Conservation (phyloP, 2,797 vertebrate genomes). For the Onychomys leucogaster region DNA sequence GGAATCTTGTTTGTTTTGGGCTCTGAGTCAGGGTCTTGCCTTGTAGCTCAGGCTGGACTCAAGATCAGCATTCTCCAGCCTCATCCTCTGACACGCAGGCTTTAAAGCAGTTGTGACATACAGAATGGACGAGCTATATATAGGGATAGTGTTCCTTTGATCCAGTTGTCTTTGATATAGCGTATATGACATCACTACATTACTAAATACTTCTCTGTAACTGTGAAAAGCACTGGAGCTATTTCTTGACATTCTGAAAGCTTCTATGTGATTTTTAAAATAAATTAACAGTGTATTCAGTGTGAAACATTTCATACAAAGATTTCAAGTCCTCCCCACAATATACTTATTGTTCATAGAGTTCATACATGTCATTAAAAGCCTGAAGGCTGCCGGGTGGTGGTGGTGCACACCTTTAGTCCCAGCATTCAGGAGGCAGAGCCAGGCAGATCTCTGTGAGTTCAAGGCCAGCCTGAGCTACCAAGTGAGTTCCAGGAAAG, state of each 20-base stretch:
- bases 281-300: background rate
- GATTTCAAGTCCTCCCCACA: background rate
- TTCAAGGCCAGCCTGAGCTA: no score
- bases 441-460: no score
- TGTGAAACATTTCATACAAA: slow-evolving; percentile 9
- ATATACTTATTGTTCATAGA: background rate
- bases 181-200: background rate
- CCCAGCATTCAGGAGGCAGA: no score
- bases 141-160: slow-evolving; percentile 82
- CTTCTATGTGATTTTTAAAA: slow-evolving; percentile 92
- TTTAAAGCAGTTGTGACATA: slow-evolving; percentile 88
- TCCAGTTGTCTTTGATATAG: background rate
- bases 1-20: background rate
- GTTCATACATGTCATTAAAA: background rate
- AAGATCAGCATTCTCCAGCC: background rate
- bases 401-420: no score
- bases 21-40: background rate
- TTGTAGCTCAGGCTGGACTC: background rate
- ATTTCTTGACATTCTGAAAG: slow-evolving; percentile 95
- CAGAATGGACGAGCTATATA: slow-evolving; percentile 93
- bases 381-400: no score
- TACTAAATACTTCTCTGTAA: background rate
- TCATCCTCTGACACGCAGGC: background rate
- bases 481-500: no score
- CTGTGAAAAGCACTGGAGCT: background rate